These are phyloP conservation scores for Chrysomela aeneicollis DNA, from an alignment of 2,888 invertebrate genomes.

Conservation along the genomic window DNA sequence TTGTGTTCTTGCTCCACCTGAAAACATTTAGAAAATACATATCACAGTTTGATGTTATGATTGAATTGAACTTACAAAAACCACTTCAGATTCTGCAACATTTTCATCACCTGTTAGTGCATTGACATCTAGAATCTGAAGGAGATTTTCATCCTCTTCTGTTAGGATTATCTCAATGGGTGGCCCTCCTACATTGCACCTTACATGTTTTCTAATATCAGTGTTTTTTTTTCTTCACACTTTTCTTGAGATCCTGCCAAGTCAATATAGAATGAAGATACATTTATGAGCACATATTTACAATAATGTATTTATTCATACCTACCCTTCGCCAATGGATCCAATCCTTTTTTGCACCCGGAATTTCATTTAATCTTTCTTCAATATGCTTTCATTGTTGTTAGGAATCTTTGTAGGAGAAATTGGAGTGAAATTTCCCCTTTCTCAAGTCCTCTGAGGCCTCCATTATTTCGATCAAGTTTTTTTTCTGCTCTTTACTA, in stretches of 20 bases:
- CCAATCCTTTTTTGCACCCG: slow-evolving; percentile 10
- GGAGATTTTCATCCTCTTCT: slow-evolving; percentile 7
- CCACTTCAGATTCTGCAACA: slow-evolving; percentile 6
- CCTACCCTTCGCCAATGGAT: slow-evolving; percentile 7
- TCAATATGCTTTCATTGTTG: background rate
- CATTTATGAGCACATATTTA: background rate
- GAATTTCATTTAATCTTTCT: slow-evolving; percentile 5
- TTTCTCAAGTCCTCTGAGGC: slow-evolving; percentile 1
- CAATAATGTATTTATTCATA: slow-evolving; percentile 3
- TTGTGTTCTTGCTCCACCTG: slow-evolving; percentile 11
- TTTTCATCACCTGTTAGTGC: background rate
- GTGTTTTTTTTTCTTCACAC: background rate
- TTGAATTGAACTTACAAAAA: slow-evolving; percentile 1
- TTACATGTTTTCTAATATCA: background rate
- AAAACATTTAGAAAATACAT: background rate
- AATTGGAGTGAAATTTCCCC: slow-evolving; percentile 7
- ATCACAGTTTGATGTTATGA: background rate
- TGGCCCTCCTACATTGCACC: slow-evolving; percentile 2
- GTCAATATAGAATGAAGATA: slow-evolving; percentile 4
- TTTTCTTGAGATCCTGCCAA: slow-evolving; percentile 6
- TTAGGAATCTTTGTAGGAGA: background rate
- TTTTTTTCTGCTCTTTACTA: background rate
- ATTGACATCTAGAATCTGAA: background rate
- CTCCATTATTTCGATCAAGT: background rate
- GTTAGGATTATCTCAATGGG: background rate